Conservation (phyloP, 2,797 vertebrate genomes). For the Petrocephalus sullivani region DNA sequence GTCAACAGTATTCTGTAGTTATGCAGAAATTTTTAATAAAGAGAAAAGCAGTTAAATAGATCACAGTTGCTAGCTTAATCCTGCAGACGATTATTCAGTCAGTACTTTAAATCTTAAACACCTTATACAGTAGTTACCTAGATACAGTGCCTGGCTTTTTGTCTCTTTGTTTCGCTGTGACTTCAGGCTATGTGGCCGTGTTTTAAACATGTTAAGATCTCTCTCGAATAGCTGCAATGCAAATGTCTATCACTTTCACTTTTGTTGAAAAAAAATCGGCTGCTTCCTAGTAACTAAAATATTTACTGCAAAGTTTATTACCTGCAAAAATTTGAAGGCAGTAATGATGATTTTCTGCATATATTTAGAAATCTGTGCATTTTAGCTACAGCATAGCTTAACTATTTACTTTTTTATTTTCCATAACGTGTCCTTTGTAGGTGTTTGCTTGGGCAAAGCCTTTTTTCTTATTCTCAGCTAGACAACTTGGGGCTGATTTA, state of each 20-base stretch:
- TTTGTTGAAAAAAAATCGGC: neutral
- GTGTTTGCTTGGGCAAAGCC: neutral
- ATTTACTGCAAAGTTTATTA: neutral
- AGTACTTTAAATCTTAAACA: neutral
- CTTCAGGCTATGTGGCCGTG: neutral
- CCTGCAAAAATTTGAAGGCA: neutral
- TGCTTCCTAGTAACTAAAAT: neutral
- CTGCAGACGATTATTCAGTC: neutral
- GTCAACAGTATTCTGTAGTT: neutral
- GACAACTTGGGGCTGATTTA: conserved; percentile 10
- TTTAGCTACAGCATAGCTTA: neutral
- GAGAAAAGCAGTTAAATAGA: neutral
- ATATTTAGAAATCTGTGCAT: neutral
- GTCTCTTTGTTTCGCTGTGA: neutral
- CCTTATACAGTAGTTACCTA: neutral
- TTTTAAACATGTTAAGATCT: neutral
- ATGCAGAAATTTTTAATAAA: neutral
- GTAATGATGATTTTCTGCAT: neutral
- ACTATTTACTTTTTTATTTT: neutral
- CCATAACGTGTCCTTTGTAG: neutral
- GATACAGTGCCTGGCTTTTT: neutral
- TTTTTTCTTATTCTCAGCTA: neutral
- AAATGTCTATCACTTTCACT: neutral
- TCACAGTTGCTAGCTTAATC: neutral
- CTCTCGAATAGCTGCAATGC: neutral